Percentiles rank a stretch among this genome's conserved stretches.
Conservation (phyloP, 2,113 vertebrate species). For the Sminthopsis crassicaudata region DNA sequence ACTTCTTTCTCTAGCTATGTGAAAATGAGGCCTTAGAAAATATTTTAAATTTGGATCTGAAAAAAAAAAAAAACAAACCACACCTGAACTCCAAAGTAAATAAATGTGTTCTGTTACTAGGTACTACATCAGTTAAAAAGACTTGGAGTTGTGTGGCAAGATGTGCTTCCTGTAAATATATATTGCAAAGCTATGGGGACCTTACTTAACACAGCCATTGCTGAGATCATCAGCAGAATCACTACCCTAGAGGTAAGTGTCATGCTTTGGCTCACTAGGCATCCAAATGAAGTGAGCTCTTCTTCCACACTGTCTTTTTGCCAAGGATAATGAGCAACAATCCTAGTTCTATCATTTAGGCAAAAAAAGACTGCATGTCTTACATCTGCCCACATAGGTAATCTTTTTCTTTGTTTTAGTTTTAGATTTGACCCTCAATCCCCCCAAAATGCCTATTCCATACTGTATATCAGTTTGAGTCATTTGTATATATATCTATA, state of each 20-base stretch:
- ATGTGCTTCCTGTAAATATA: constrained; percentile 92
- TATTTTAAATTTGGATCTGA: constrained; percentile 28
- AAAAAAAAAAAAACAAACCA: neutral
- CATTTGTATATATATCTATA: neutral
- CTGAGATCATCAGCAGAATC: constrained; percentile 91
- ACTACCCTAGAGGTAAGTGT: constrained; percentile 91
- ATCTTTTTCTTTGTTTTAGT: neutral
- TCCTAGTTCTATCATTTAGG: constrained; percentile 22
- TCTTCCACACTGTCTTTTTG: neutral
- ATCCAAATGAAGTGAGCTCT: neutral
- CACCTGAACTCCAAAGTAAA: constrained; percentile 6
- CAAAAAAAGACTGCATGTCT: constrained; percentile 53
- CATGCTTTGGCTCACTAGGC: neutral
- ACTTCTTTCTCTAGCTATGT: neutral
- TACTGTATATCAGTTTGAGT: neutral
- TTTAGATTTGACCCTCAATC: constrained; percentile 32
- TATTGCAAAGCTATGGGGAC: constrained; percentile 98
- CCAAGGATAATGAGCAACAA: constrained; percentile 5
- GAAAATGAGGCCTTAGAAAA: neutral
- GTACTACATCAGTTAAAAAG: constrained; percentile 95
- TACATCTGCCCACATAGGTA: constrained; percentile 19
- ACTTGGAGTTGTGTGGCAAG: constrained; percentile 96
- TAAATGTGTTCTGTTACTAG: constrained; percentile 79
- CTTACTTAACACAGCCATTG: constrained; percentile 91
- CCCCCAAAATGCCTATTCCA: neutral